Percentiles rank a stretch among this genome's conserved stretches.
These are phyloP conservation scores for Lordiphosa clarofinis DNA, from an alignment of 1,140 invertebrate species.

Conservation along the genomic window DNA sequence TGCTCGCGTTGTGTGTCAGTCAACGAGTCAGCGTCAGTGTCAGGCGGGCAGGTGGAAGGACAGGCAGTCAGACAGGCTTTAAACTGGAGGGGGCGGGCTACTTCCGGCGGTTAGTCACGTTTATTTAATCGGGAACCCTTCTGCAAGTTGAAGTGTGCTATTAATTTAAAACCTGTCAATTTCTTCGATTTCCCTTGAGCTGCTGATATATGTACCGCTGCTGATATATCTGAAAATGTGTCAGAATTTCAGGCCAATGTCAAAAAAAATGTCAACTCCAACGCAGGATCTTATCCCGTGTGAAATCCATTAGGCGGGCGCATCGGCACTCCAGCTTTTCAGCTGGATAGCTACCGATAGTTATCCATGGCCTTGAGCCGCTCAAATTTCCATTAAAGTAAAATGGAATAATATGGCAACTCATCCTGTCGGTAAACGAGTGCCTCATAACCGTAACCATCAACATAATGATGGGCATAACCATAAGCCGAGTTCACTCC, in stretches of 20 bases:
- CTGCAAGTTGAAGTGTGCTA: constrained; percentile 47
- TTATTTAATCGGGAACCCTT: constrained; percentile 44
- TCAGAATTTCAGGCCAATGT: constrained; percentile 20
- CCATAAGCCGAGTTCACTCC: constrained; percentile 42
- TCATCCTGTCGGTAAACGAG: constrained; percentile 53
- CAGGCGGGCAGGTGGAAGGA: constrained; percentile 21
- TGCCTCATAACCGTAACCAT: constrained; percentile 56
- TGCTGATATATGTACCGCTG: constrained; percentile 8
- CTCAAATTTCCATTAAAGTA: constrained; percentile 46
- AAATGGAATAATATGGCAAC: constrained; percentile 49
- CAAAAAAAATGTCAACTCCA: constrained; percentile 34
- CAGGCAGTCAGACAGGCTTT: constrained; percentile 18
- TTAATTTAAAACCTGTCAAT: constrained; percentile 64
- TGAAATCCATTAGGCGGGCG: constrained; percentile 44
- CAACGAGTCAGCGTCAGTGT: constrained; percentile 59
- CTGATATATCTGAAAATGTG: constrained; percentile 13
- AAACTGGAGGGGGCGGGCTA: constrained; percentile 2
- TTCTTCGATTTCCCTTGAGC: constrained; percentile 24
- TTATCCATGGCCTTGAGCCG: constrained; percentile 19
- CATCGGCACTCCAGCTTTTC: constrained; percentile 26
- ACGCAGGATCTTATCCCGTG: constrained; percentile 53
- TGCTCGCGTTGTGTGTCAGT: constrained; percentile 64
- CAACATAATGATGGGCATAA: constrained; percentile 62
- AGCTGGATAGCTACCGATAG: constrained; percentile 17
- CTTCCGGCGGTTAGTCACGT: constrained; percentile 28